Conservation (phyloP, 1,140 invertebrate genomes). For the Meloidogyne chitwoodi region DNA sequence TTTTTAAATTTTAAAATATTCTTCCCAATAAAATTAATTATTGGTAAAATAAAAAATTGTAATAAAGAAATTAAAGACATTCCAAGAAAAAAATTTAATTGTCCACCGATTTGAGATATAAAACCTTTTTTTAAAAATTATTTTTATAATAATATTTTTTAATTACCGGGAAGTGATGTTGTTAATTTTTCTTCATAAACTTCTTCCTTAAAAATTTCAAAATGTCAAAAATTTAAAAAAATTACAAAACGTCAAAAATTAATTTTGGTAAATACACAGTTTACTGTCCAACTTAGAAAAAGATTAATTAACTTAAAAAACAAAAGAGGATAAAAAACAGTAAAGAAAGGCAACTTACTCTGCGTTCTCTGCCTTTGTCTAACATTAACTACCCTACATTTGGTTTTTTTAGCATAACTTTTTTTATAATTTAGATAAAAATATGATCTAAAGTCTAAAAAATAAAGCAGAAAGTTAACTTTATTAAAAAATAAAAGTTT, state of each 20-base stretch:
- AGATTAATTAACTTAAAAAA: too few species aligned
- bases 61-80: slow-evolving; percentile 34
- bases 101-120: slow-evolving; percentile 43
- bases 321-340: too few species aligned
- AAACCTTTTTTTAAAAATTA: slow-evolving; percentile 9
- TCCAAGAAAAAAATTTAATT: slow-evolving; percentile 34
- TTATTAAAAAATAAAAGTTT: too few species aligned
- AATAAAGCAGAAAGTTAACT: not conserved
- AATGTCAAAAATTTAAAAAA: too few species aligned
- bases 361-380: too few species aligned
- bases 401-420: too few species aligned
- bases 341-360: not conserved
- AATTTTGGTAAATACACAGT: too few species aligned
- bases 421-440: not conserved
- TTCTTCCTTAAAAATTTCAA: slow-evolving; percentile 13
- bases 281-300: too few species aligned
- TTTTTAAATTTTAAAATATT: not conserved
- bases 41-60: slow-evolving; percentile 26
- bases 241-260: not conserved
- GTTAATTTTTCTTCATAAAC: slow-evolving; percentile 22
- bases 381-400: too few species aligned
- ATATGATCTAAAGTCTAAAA: too few species aligned
- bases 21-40: not conserved
- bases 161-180: slow-evolving; percentile 21
- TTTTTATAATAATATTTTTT: not conserved